Conservation (phyloP, 2,888 invertebrate genomes). For the Lagria hirta region DNA sequence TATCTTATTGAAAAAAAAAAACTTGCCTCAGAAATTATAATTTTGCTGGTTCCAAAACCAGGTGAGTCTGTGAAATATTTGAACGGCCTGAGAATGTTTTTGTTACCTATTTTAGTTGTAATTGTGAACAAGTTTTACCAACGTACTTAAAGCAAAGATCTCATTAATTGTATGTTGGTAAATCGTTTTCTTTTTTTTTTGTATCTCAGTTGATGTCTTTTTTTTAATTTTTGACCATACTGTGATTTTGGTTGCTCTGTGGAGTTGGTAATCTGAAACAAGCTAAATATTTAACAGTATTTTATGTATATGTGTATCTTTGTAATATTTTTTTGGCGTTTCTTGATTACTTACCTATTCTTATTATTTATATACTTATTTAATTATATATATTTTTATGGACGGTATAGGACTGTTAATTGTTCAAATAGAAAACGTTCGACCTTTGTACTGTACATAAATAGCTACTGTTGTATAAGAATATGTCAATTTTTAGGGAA, state of each 20-base stretch:
- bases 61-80: constrained; percentile 18
- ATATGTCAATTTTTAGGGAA: constrained; percentile 73
- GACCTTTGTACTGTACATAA: constrained; percentile 28
- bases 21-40: constrained; percentile 46
- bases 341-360: constrained; percentile 36
- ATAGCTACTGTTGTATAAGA: constrained; percentile 63
- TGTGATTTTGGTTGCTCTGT: constrained; percentile 24
- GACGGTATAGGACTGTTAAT: constrained; percentile 50
- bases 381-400: constrained; percentile 47
- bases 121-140: constrained; percentile 23
- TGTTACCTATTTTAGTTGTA: constrained; percentile 30
- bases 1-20: constrained; percentile 51
- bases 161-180: constrained; percentile 24
- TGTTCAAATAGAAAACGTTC: constrained; percentile 43
- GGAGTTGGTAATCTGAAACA: constrained; percentile 24
- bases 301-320: constrained; percentile 29
- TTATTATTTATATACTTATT: constrained; percentile 46
- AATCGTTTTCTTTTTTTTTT: constrained; percentile 8
- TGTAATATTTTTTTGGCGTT: constrained; percentile 32
- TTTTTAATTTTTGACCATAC: constrained; percentile 19
- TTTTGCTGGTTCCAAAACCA: constrained; percentile 20
- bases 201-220: constrained; percentile 12
- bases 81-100: constrained; percentile 29
- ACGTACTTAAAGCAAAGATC: constrained; percentile 25
- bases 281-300: constrained; percentile 31